These are phyloP conservation scores for Drosophila hamatofila DNA, from an alignment of 2,888 invertebrate species.

Conservation along the genomic window DNA sequence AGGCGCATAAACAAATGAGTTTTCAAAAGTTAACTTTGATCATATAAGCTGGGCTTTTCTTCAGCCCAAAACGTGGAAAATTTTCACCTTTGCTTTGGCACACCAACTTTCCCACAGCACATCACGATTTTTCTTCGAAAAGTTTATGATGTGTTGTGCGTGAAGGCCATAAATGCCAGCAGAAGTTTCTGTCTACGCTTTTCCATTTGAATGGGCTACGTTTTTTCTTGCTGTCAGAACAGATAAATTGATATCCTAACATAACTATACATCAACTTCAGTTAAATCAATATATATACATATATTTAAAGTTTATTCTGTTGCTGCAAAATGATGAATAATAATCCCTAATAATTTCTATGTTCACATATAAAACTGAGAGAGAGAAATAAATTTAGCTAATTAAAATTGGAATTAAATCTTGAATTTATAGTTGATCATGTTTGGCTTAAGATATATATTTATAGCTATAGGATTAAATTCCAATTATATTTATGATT, in stretches of 20 bases:
- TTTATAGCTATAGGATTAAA: too few species aligned
- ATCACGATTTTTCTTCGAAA: constrained; percentile 13
- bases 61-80: constrained; percentile 32
- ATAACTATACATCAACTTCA: not conserved
- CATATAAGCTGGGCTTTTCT: constrained; percentile 57
- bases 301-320: not conserved
- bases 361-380: not conserved
- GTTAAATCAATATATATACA: not conserved
- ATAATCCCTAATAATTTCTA: not conserved
- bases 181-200: not conserved
- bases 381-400: not conserved
- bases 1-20: constrained; percentile 75
- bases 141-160: constrained; percentile 31
- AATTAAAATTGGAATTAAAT: not conserved
- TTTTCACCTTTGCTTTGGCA: constrained; percentile 24
- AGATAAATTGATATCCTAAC: not conserved
- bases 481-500: not conserved
- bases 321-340: not conserved
- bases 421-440: not conserved
- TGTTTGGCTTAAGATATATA: too few species aligned
- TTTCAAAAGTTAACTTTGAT: constrained; percentile 71
- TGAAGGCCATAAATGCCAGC: not conserved
- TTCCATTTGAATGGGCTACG: not conserved
- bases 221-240: not conserved
- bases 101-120: constrained; percentile 17